phyloP scores from a whole-genome alignment of 1,140 invertebrate species.

The Bombus consobrinus region DNA sequence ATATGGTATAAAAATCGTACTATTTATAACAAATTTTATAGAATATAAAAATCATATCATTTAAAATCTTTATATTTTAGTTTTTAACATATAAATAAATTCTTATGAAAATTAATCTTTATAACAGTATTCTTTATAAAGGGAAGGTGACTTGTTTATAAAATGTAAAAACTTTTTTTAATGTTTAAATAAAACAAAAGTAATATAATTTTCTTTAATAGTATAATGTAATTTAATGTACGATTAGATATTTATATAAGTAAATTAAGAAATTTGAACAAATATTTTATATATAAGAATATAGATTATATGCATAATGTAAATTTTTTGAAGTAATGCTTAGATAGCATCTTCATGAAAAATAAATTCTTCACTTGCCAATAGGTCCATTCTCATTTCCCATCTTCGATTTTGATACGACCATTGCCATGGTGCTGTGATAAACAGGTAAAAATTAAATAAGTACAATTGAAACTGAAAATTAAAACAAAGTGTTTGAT shows the following conservation, averaged over 20 bases:
- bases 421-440: slow-evolving; percentile 12
- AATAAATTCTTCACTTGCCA: slow-evolving; percentile 47
- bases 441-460: slow-evolving; percentile 43
- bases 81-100: not conserved
- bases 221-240: not conserved
- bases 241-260: not conserved
- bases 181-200: not conserved
- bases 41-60: not conserved
- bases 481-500: not conserved
- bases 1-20: not conserved
- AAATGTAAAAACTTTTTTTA: not conserved
- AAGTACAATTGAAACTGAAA: not conserved
- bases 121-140: not conserved
- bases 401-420: slow-evolving; percentile 52
- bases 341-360: slow-evolving; percentile 3
- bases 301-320: not conserved
- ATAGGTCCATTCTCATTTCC: slow-evolving; percentile 42
- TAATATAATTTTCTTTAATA: not conserved
- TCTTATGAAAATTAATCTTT: not conserved
- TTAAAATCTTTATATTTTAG: not conserved
- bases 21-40: slow-evolving; percentile 10
- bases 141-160: not conserved
- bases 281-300: slow-evolving; percentile 3
- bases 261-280: not conserved
- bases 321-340: slow-evolving; percentile 4